Evolutionary conservation across 2,888 invertebrate species (phyloP).

Genomic region (Cistogaster globosa): DNA sequence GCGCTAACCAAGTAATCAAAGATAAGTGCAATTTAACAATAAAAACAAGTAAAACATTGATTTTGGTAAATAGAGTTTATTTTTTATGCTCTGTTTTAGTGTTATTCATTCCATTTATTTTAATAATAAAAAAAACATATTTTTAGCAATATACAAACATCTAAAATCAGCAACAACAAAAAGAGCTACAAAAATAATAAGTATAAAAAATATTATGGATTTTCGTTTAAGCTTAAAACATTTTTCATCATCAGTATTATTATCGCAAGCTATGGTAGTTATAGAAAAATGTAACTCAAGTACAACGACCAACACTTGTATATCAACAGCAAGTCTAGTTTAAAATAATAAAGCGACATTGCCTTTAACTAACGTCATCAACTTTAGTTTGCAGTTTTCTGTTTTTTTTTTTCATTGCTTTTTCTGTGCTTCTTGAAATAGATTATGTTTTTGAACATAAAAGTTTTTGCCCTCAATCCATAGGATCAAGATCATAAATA

Average conservation of each 20-base stretch:
- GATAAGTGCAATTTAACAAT: slow-evolving; percentile 65
- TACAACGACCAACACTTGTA: slow-evolving; percentile 1
- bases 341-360: slow-evolving; percentile 67
- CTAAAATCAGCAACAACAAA: slow-evolving; percentile 28
- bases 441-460: slow-evolving; percentile 86
- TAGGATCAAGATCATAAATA: slow-evolving; percentile 82
- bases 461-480: slow-evolving; percentile 85
- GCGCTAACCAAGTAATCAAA: slow-evolving; percentile 77
- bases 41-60: slow-evolving; percentile 57
- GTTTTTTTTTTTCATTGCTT: slow-evolving; percentile 84
- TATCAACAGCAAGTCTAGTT: slow-evolving; percentile 47
- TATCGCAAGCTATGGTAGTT: slow-evolving; percentile 36
- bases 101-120: slow-evolving; percentile 68
- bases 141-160: not conserved
- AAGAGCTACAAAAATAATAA: slow-evolving; percentile 15
- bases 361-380: slow-evolving; percentile 68
- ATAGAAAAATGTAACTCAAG: not conserved
- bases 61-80: slow-evolving; percentile 38
- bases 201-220: slow-evolving; percentile 38
- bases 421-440: slow-evolving; percentile 10
- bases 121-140: slow-evolving; percentile 35
- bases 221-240: slow-evolving; percentile 66
- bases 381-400: slow-evolving; percentile 16
- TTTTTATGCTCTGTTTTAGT: slow-evolving; percentile 38
- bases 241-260: slow-evolving; percentile 66